phyloP scores from a whole-genome alignment of 2,113 vertebrate species.

The Ovibos moschatus region DNA sequence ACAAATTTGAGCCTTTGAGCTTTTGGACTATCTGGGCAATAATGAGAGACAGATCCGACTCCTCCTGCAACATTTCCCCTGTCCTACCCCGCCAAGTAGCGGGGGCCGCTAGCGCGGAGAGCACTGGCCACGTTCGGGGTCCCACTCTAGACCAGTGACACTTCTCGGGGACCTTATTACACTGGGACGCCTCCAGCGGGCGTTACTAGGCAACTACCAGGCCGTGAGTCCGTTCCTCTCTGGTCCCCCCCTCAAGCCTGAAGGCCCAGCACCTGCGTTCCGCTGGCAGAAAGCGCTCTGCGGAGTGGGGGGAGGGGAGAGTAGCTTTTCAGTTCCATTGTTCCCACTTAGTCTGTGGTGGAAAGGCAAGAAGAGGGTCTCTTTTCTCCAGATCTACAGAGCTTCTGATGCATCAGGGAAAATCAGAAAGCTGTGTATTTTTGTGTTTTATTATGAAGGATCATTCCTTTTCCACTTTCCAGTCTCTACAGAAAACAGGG shows the following conservation, averaged over 20 bases:
- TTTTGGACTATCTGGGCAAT: slow-evolving; percentile 92
- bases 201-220: slow-evolving; percentile 79
- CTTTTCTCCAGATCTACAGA: not conserved
- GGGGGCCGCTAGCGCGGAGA: not conserved
- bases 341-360: not conserved
- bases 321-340: not conserved
- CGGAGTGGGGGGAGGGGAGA: not conserved
- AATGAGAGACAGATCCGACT: slow-evolving; percentile 86
- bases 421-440: not conserved
- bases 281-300: not conserved
- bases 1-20: slow-evolving; percentile 89
- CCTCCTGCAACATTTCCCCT: slow-evolving; percentile 83
- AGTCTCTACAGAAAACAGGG: not conserved
- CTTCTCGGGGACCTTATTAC: slow-evolving; percentile 42
- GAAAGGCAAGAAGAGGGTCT: not conserved
- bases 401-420: not conserved
- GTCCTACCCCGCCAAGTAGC: slow-evolving; percentile 29
- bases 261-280: slow-evolving; percentile 34
- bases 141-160: not conserved
- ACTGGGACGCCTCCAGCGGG: not conserved
- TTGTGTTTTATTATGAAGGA: not conserved
- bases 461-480: not conserved
- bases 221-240: slow-evolving; percentile 9
- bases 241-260: not conserved
- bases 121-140: not conserved